Base-by-base conservation (phyloP, 2,888 invertebrate genomes). In the Caenorhabditis sp. region DNA sequence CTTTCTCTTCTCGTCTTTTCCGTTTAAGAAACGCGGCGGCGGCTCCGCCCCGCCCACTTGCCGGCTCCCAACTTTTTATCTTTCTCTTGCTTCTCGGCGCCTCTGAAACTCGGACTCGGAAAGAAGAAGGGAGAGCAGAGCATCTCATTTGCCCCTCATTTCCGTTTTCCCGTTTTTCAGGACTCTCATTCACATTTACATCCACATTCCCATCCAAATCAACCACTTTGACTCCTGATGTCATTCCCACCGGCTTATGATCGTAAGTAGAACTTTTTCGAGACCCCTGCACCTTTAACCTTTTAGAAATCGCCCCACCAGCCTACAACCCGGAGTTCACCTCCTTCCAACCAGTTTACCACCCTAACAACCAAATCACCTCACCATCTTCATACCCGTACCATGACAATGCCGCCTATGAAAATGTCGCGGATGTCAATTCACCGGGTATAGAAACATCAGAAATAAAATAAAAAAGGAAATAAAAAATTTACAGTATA, bases 181-280 rank as follows among this genome's bases (percentile, higher is more conserved):
- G 47, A 53, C 56, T n/a, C n/a, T n/a, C n/a, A 50, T 72, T 47
- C 50, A 53, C 74, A 72, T 74, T 44, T 62, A 64, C 58, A 28
- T 44, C 32, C 22, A 18, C 26, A 32, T 62, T 15, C 22, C 24
- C 24, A n/a, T 13, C 44, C 18, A 9, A 40, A 15, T 51, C 26
- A 24, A 9, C n/a, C 26, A 8, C 20, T 1, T 51, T 37, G 22
- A 2, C 13, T 55, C n/a, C 47, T 62, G 62, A 77, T 77, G 76
- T 65, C 79, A 37, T 71, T 53, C 44, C 71, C 65, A 13, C 71
- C 71, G 1, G 60, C 61, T 22, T 79, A 79, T 79, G 79, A 71
- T 32, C 60, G 79, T 79, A 20, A 71, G 70, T 79, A n/a, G n/a
- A n/a, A n/a, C n/a, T n/a, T n/a, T n/a, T n/a, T n/a, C n/a, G n/a